A percentile compares a stretch with the other conserved stretches of the same genome.
Evolutionary conservation across 2,113 vertebrate species (phyloP).

Genomic region (Pseudonaja textilis): DNA sequence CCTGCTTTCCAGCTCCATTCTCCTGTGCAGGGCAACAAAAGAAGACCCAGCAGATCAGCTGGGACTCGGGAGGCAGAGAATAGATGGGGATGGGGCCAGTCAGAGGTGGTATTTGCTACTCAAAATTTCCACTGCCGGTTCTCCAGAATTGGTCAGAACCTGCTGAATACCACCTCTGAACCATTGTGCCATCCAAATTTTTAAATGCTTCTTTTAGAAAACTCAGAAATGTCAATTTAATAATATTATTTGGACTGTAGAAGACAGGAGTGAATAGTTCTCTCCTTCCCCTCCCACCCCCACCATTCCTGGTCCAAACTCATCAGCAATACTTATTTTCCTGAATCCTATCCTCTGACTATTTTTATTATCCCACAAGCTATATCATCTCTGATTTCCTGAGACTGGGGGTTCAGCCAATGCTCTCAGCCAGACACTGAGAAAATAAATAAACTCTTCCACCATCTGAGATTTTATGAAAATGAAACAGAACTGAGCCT

Average conservation of each 20-base stretch:
- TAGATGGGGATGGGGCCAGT: too few relatives aligned
- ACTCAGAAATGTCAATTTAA: neutral
- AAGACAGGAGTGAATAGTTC: neutral
- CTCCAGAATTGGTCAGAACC: too few relatives aligned
- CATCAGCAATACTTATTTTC: neutral
- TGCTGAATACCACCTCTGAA: too few relatives aligned
- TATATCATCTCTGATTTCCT: constrained; percentile 20
- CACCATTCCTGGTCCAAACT: neutral
- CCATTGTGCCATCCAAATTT: neutral
- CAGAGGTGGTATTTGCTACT: too few relatives aligned
- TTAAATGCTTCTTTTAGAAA: neutral
- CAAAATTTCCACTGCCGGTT: too few relatives aligned
- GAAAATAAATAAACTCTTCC: constrained; percentile 19
- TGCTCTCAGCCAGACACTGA: constrained; percentile 17
- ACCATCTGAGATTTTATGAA: constrained; percentile 26
- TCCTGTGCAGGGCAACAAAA: too few relatives aligned
- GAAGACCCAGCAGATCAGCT: too few relatives aligned
- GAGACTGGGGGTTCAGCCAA: constrained; percentile 28
- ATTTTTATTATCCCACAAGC: constrained; percentile 11
- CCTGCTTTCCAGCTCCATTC: too few relatives aligned
- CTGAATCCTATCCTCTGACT: neutral
- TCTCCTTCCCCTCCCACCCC: neutral
- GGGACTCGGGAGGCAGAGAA: too few relatives aligned
- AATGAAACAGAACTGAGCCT: constrained; percentile 12
- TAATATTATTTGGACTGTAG: neutral